Conservation (phyloP, 2,113 vertebrate species). For the Rattus norvegicus region DNA sequence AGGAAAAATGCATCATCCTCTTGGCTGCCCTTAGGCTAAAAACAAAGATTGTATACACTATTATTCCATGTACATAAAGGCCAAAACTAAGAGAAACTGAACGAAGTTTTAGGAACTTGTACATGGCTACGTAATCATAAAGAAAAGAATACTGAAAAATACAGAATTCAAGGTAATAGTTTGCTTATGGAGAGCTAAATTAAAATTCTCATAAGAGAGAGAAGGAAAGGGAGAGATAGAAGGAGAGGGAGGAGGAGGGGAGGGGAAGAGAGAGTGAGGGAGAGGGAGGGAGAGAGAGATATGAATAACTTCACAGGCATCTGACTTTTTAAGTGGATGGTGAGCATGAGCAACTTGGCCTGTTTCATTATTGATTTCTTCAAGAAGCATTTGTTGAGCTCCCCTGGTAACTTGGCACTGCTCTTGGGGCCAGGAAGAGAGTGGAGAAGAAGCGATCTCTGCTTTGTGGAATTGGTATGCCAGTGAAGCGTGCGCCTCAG, state of each 20-base stretch:
- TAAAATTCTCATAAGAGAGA: too few species aligned
- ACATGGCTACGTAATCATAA: background rate
- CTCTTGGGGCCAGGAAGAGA: background rate
- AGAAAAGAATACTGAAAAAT: background rate
- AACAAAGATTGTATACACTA: background rate
- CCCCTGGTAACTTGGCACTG: rapidly evolving
- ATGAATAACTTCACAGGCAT: background rate
- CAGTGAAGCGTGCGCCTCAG: background rate
- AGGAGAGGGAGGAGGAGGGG: too few species aligned
- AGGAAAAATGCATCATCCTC: background rate
- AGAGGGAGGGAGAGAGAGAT: too few species aligned
- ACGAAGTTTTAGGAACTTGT: background rate
- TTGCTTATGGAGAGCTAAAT: background rate
- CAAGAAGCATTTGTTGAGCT: background rate
- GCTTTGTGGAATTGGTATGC: background rate
- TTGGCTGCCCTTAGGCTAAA: background rate
- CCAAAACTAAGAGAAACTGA: background rate
- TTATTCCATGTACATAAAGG: background rate
- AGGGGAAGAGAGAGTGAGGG: too few species aligned
- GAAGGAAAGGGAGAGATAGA: too few species aligned
- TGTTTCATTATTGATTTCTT: background rate
- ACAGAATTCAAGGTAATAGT: background rate
- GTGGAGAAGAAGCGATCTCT: background rate
- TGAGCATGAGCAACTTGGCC: background rate
- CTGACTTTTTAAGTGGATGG: background rate